Evolutionary conservation across 2,888 invertebrate species (phyloP).

Genomic region (Thymelicus acteon): DNA sequence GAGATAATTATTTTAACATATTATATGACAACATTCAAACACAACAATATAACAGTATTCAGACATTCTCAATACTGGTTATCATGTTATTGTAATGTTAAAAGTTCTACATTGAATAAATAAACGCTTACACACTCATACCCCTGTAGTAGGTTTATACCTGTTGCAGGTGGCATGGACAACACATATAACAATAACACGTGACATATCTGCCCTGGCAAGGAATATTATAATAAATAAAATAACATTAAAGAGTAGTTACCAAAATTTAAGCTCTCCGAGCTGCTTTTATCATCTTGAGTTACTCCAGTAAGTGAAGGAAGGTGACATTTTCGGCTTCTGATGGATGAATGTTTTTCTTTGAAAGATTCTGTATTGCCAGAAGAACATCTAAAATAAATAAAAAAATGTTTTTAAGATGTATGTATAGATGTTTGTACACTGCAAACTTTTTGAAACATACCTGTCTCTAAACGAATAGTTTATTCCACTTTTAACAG

Average conservation of each 20-base stretch:
- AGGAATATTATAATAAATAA: not conserved
- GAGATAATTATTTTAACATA: too few species aligned
- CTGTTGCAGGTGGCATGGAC: too few species aligned
- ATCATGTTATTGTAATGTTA: too few species aligned
- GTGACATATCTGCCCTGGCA: not conserved
- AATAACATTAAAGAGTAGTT: conserved; percentile 37
- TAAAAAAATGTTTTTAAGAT: not conserved
- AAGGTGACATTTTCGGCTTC: conserved; percentile 71
- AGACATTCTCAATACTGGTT: too few species aligned
- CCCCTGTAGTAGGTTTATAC: too few species aligned
- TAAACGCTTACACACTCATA: too few species aligned
- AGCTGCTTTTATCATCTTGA: conserved; percentile 90
- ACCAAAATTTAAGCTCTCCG: conserved; percentile 90
- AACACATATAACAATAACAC: too few species aligned
- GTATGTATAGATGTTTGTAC: not conserved
- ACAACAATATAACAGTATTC: too few species aligned
- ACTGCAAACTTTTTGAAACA: conserved; percentile 33
- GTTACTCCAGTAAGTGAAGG: conserved; percentile 82
- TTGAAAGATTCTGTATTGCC: conserved; percentile 69
- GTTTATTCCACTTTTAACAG: conserved; percentile 80
- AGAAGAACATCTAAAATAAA: conserved; percentile 65
- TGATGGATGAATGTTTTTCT: conserved; percentile 65
- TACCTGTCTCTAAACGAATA: conserved; percentile 86
- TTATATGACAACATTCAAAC: too few species aligned
- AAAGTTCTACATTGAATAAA: too few species aligned